Conservation (phyloP, 2,888 invertebrate genomes). For the Himalopsyche kuldschensis region DNA sequence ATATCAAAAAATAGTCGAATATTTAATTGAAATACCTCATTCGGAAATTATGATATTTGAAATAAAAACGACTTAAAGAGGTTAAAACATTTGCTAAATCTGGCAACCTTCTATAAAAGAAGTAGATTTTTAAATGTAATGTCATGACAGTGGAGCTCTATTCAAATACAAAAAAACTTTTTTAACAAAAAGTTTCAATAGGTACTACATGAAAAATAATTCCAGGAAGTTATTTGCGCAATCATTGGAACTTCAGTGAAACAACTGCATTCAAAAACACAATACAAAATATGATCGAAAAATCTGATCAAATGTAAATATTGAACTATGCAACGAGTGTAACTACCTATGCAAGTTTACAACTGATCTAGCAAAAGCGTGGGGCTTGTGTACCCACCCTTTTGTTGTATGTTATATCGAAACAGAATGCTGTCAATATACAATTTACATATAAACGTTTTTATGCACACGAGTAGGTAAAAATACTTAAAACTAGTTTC, state of each 20-base stretch:
- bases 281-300: not conserved
- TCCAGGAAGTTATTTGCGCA: not conserved
- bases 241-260: not conserved
- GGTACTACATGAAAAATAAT: not conserved
- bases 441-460: too few species aligned
- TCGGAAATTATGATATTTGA: too few species aligned
- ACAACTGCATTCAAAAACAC: not conserved
- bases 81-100: too few species aligned
- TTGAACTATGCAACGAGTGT: not conserved
- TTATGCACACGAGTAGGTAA: too few species aligned
- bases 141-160: not conserved
- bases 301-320: not conserved
- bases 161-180: not conserved
- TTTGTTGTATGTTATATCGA: too few species aligned
- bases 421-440: too few species aligned
- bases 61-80: too few species aligned
- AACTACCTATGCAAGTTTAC: not conserved
- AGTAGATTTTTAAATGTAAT: not conserved
- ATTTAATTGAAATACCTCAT: too few species aligned
- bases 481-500: too few species aligned
- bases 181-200: not conserved
- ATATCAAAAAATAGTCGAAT: too few species aligned
- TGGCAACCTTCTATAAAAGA: too few species aligned
- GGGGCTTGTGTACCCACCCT: not conserved
- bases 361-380: not conserved